phyloP scores from a whole-genome alignment of 2,113 vertebrate species.

The Taurulus bubalis region DNA sequence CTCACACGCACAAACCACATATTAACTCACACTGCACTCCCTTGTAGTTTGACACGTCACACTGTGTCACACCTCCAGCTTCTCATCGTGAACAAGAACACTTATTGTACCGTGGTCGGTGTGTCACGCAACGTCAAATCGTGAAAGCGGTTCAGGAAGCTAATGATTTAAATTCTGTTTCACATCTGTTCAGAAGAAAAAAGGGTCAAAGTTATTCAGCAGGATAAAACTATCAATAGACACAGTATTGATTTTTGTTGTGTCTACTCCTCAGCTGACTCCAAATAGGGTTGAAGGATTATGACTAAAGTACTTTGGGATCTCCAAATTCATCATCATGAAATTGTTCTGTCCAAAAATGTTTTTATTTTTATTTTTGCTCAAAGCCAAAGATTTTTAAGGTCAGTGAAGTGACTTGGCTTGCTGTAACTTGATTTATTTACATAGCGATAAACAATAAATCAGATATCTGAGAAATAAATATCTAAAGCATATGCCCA shows the following conservation, averaged over 20 bases:
- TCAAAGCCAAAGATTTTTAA: not conserved
- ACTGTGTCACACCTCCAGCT: not conserved
- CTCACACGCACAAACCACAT: not conserved
- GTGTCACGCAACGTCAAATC: not conserved
- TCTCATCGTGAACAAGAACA: not conserved
- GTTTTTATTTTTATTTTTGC: not conserved
- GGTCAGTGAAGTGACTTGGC: not conserved
- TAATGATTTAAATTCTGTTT: not conserved
- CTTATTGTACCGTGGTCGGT: not conserved
- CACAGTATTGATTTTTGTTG: not conserved
- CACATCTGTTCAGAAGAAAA: not conserved
- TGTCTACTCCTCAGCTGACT: slow-evolving; percentile 27
- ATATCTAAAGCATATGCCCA: not conserved
- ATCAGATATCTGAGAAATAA: not conserved
- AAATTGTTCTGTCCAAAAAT: not conserved
- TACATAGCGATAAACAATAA: not conserved
- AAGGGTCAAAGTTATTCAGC: not conserved
- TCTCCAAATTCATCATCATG: not conserved
- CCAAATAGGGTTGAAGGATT: not conserved
- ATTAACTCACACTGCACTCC: not conserved
- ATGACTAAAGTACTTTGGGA: not conserved
- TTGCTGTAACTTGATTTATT: not conserved
- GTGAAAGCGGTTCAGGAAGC: not conserved
- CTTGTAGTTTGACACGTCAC: not conserved
- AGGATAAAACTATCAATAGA: not conserved